Conservation (phyloP, 2,888 invertebrate genomes). For the Eupithecia subumbrata region DNA sequence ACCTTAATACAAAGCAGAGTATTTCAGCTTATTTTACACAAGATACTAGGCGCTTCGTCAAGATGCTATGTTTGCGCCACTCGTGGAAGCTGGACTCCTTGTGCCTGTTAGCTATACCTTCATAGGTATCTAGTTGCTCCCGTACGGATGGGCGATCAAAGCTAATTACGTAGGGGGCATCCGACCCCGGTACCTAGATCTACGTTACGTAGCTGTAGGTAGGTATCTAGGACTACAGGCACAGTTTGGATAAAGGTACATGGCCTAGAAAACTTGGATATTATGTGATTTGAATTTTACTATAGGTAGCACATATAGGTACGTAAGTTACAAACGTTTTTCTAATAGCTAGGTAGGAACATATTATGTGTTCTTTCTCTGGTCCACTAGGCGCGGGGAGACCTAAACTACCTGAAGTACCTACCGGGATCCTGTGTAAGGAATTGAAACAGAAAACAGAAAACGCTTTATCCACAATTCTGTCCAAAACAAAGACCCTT, state of each 20-base stretch:
- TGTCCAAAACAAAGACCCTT: too few species aligned
- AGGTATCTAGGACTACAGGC: neutral
- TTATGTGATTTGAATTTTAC: neutral
- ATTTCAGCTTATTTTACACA: neutral
- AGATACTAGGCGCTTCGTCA: neutral
- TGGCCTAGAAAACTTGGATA: neutral
- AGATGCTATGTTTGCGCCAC: neutral
- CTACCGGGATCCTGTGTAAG: too few species aligned
- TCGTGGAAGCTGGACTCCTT: neutral
- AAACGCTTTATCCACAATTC: too few species aligned
- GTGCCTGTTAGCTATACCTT: neutral
- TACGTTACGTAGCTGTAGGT: too few species aligned
- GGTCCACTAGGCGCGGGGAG: too few species aligned
- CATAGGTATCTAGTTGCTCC: neutral
- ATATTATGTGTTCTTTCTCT: too few species aligned
- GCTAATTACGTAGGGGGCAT: neutral
- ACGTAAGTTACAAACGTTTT: too few species aligned
- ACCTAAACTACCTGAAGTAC: too few species aligned
- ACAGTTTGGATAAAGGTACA: too few species aligned
- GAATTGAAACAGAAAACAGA: too few species aligned
- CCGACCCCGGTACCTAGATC: neutral
- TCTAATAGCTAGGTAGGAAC: too few species aligned
- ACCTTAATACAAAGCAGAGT: neutral
- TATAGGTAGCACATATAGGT: too few species aligned
- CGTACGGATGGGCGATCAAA: slow-evolving; percentile 7